These are phyloP conservation scores for Drosophila mayaguana DNA, from an alignment of 2,888 invertebrate genomes.

Conservation along the genomic window DNA sequence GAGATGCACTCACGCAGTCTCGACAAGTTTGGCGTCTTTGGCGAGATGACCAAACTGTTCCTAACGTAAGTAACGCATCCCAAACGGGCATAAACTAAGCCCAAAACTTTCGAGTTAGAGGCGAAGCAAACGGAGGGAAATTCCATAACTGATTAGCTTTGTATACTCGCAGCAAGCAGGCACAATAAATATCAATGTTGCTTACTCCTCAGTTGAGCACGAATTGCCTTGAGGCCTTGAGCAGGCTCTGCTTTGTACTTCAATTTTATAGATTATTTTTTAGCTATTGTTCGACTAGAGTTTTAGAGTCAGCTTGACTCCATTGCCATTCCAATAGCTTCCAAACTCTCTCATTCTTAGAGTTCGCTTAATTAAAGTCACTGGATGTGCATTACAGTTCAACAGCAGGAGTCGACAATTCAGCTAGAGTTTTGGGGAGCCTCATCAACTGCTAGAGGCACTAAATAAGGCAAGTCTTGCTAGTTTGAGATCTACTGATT, in stretches of 20 bases:
- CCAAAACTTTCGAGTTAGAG: no score
- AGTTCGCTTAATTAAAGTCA: background rate
- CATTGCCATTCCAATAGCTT: no score
- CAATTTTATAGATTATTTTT: background rate
- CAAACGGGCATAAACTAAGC: no score
- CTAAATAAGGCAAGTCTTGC: no score
- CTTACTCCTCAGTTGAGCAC: background rate
- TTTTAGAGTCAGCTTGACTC: no score
- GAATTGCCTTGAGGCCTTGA: background rate
- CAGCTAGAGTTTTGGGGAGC: rapidly evolving
- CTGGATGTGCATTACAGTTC: background rate
- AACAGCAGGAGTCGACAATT: background rate
- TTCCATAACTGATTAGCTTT: background rate
- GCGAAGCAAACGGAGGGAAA: background rate
- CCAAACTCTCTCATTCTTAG: no score
- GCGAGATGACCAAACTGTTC: conserved; percentile 93
- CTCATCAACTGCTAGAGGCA: background rate
- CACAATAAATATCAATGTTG: background rate
- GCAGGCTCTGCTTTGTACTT: background rate
- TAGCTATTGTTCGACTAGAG: no score
- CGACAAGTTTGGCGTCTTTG: conserved; percentile 91
- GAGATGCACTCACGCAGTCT: conserved; percentile 93
- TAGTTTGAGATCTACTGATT: background rate
- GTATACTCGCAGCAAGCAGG: background rate
- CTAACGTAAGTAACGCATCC: conserved; percentile 88